Base-by-base conservation (phyloP, 2,888 invertebrate genomes). In the Stegana nigrithorax region DNA sequence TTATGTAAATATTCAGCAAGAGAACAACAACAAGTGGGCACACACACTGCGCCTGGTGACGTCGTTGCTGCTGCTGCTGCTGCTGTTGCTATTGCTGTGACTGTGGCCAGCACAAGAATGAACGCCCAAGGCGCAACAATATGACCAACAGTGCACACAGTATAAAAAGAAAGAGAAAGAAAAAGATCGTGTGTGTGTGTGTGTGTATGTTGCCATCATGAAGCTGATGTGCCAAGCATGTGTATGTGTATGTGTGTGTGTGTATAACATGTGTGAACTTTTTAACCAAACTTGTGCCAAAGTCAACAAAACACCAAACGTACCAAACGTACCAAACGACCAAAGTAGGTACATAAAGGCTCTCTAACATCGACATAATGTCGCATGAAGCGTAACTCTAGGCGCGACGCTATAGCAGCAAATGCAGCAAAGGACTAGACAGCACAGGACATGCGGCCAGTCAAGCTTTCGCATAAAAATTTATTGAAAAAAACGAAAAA, bases 281-380 rank as follows among this genome's bases (percentile, higher is more conserved):
- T 79, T 71, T 73, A 77, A 69, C 73, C 67, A 73, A 79, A 78
- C 79, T 72, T 73, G 69, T 67, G 73, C 78, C 73, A 79, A 81
- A 78, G 79, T 79, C 78, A 78, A 78, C 81, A 78, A 69, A 80
- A 73, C 70, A 68, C 72, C 69, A 62, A 61, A 53, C 26, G 47
- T 10, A 58, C 58, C 51, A 19, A 44, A 14, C 44, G n/a, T n/a
- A n/a, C n/a, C n/a, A n/a, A n/a, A n/a, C n/a, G n/a, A n/a, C n/a
- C n/a, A n/a, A n/a, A n/a, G n/a, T n/a, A n/a, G n/a, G n/a, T n/a
- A n/a, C n/a, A n/a, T n/a, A n/a, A n/a, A n/a, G n/a, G n/a, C n/a
- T n/a, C n/a, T n/a, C n/a, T n/a, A 27, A 29, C 51, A 29, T 53
- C 51, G 51, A 29, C 27, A 29, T 27, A 53, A 53, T 21, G 29